phyloP scores from a whole-genome alignment of 2,797 vertebrate genomes.

The Hydrolagus colliei region DNA sequence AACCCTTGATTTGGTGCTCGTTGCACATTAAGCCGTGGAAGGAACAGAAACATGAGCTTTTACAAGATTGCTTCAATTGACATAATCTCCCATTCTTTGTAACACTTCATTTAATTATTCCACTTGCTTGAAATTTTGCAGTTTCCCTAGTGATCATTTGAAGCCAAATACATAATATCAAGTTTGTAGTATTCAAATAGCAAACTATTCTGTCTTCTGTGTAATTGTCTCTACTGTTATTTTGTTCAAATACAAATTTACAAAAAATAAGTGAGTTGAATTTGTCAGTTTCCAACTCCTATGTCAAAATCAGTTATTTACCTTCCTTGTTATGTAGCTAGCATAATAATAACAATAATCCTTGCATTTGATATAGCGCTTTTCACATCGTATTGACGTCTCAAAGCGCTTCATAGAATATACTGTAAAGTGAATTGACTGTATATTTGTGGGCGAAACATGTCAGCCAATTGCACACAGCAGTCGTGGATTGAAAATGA shows the following conservation, averaged over 20 bases:
- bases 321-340: too few species aligned
- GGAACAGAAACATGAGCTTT: not conserved
- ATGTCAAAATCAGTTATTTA: not conserved
- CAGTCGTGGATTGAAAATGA: too few species aligned
- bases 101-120: not conserved
- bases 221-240: not conserved
- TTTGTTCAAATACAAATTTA: not conserved
- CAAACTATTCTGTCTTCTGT: not conserved
- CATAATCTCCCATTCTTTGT: too few species aligned
- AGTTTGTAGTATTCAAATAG: not conserved
- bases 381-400: too few species aligned
- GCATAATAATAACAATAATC: too few species aligned
- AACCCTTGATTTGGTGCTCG: too few species aligned
- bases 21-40: not conserved
- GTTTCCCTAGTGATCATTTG: not conserved
- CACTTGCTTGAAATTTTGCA: not conserved
- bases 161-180: not conserved
- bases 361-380: too few species aligned
- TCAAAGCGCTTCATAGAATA: too few species aligned
- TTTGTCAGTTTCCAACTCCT: not conserved
- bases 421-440: too few species aligned
- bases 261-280: not conserved
- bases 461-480: too few species aligned
- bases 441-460: too few species aligned
- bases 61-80: not conserved